Conservation (phyloP, 2,888 invertebrate genomes). For the Acleris holmiana region DNA sequence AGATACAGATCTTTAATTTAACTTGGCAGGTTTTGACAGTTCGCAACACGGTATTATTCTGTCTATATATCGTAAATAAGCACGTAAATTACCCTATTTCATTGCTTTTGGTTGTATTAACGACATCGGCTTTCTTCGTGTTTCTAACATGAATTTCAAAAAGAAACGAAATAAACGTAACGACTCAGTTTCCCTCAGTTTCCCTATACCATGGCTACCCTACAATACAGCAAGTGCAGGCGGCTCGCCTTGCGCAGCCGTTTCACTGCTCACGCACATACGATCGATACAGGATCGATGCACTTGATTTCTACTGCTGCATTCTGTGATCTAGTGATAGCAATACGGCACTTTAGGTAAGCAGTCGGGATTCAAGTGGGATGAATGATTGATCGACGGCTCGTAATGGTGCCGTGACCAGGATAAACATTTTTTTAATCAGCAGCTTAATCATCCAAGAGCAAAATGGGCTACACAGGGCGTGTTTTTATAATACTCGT, state of each 20-base stretch:
- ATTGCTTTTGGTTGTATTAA: too few species aligned
- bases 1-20: too few species aligned
- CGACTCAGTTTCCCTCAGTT: not conserved
- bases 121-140: too few species aligned
- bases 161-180: too few species aligned
- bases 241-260: slow-evolving; percentile 72
- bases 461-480: not conserved
- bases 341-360: slow-evolving; percentile 4
- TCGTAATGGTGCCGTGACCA: not conserved
- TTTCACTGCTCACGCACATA: slow-evolving; percentile 58
- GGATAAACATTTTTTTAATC: too few species aligned
- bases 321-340: slow-evolving; percentile 36
- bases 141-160: too few species aligned
- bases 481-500: not conserved
- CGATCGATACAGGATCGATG: slow-evolving; percentile 42
- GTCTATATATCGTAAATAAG: too few species aligned
- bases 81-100: too few species aligned
- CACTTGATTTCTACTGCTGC: slow-evolving; percentile 41
- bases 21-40: too few species aligned
- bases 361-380: not conserved
- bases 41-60: too few species aligned
- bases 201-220: slow-evolving; percentile 46
- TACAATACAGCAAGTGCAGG: slow-evolving; percentile 60
- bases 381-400: not conserved
- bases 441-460: too few species aligned